These are phyloP conservation scores for Simalia tracyae DNA, from an alignment of 2,797 vertebrate species.

Conservation along the genomic window DNA sequence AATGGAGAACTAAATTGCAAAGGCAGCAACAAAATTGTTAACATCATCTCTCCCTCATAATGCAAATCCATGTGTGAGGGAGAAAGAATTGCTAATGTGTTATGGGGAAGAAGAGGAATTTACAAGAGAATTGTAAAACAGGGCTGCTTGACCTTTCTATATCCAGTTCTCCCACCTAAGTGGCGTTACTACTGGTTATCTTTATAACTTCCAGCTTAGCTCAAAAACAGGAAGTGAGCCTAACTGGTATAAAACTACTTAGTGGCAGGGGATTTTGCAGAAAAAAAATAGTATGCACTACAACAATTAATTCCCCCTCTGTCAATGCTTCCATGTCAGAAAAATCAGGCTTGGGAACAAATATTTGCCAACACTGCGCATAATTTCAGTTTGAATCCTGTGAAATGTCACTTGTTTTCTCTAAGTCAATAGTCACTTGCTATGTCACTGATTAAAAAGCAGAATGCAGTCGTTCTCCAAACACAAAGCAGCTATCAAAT, in stretches of 20 bases:
- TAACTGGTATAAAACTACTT: not conserved
- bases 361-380: not conserved
- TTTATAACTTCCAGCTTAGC: not conserved
- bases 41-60: not conserved
- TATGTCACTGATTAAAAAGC: no score
- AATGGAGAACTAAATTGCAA: not conserved
- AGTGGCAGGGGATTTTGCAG: not conserved
- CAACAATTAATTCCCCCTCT: not conserved
- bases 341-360: not conserved
- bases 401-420: not conserved
- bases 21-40: not conserved
- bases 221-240: not conserved
- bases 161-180: not conserved
- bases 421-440: not conserved
- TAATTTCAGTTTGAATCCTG: not conserved
- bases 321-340: not conserved
- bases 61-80: not conserved
- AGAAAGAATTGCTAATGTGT: not conserved
- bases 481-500: conserved; percentile 25
- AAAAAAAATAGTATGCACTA: not conserved
- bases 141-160: not conserved
- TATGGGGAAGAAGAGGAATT: not conserved
- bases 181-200: not conserved
- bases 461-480: not conserved
- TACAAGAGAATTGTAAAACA: not conserved